A percentile compares a stretch with the other conserved stretches of the same genome.
phyloP scores from a whole-genome alignment of 2,797 vertebrate genomes.

The Scolopax rusticola region DNA sequence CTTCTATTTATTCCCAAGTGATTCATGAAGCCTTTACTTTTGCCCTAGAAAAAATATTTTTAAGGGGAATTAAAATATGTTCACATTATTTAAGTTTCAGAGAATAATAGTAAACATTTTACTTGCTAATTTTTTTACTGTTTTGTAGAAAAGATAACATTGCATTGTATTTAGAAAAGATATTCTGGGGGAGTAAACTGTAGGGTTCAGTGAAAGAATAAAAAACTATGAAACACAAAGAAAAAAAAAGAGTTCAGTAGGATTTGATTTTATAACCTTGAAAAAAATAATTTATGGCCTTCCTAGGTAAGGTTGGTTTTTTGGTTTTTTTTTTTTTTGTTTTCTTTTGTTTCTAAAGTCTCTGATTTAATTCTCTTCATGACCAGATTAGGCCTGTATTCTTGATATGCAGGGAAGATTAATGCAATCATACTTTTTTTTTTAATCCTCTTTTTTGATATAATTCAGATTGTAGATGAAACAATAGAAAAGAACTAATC shows the following conservation, averaged over 20 bases:
- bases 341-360: neutral
- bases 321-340: neutral
- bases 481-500: neutral
- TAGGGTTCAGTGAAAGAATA: neutral
- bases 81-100: neutral
- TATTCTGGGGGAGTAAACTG: neutral
- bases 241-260: neutral
- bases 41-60: neutral
- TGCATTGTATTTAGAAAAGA: neutral
- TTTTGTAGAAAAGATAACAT: neutral
- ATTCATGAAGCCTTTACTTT: neutral
- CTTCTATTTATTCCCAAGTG: neutral
- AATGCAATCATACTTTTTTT: neutral
- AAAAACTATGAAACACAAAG: neutral
- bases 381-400: neutral
- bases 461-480: neutral
- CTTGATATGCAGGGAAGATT: neutral
- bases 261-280: neutral
- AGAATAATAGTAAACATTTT: neutral
- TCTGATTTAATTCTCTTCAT: neutral
- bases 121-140: neutral
- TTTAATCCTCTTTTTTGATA: neutral
- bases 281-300: neutral
- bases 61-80: neutral
- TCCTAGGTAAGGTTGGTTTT: neutral